A percentile compares a stretch with the other conserved stretches of the same genome.
These are phyloP conservation scores for Leuctra nigra DNA, from an alignment of 2,888 invertebrate species.

Conservation along the genomic window DNA sequence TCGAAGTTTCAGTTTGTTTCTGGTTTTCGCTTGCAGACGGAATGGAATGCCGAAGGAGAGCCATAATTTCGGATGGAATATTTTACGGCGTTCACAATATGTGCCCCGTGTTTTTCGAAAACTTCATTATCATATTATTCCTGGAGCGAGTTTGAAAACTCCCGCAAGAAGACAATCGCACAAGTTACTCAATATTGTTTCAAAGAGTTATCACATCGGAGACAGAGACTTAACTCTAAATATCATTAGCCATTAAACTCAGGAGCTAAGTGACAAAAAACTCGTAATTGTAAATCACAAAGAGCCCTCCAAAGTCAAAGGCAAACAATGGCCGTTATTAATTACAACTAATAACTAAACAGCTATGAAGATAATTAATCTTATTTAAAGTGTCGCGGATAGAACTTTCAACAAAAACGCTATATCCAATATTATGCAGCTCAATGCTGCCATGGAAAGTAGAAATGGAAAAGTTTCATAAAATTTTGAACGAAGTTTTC, in stretches of 20 bases:
- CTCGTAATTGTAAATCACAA: background rate
- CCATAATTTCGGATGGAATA: no score
- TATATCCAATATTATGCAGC: conserved; percentile 8
- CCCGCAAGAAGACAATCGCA: background rate
- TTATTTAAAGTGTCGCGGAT: background rate
- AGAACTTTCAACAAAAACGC: background rate
- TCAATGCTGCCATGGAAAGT: background rate
- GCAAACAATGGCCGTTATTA: conserved; percentile 12
- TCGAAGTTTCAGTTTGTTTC: no score
- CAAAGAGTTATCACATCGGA: conserved; percentile 2
- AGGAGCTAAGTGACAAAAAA: conserved; percentile 10
- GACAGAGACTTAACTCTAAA: background rate
- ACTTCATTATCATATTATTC: no score
- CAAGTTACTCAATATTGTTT: background rate
- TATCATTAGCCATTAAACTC: conserved; percentile 8
- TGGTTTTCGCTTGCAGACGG: no score
- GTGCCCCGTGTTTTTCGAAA: no score
- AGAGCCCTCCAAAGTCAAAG: background rate
- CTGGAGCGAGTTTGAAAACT: no score
- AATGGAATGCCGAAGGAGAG: no score
- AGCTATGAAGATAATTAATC: conserved; percentile 16
- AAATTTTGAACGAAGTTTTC: background rate
- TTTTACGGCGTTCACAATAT: no score
- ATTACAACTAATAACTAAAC: conserved; percentile 16
- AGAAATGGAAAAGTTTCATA: conserved; percentile 12